These are phyloP conservation scores for Caenorhabditis zanzibari DNA, from an alignment of 2,888 invertebrate species.

Conservation along the genomic window DNA sequence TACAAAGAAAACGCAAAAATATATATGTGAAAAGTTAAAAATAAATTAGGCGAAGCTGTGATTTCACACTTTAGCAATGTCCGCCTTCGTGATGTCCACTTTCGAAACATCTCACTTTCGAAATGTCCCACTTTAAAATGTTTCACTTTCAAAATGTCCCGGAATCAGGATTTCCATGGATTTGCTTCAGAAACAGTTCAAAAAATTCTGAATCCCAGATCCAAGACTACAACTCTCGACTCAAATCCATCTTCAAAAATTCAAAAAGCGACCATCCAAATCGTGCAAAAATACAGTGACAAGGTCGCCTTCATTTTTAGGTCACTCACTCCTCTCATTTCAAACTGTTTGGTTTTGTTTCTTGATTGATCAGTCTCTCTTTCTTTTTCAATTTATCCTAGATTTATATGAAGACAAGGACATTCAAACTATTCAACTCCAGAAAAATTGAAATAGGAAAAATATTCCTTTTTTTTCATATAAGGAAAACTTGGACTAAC, in stretches of 20 bases:
- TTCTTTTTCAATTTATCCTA: background rate
- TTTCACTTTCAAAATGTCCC: no score
- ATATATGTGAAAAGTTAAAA: no score
- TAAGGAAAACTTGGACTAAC: background rate
- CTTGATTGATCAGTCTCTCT: constrained; percentile 42
- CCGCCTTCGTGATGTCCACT: no score
- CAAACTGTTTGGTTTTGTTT: constrained; percentile 47
- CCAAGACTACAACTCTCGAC: background rate
- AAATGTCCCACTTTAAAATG: no score
- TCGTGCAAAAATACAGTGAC: constrained; percentile 46
- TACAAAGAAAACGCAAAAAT: no score
- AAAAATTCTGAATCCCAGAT: no score
- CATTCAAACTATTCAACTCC: background rate
- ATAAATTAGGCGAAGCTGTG: no score
- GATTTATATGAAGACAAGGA: constrained; percentile 13
- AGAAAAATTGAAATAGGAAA: background rate
- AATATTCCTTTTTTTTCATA: background rate
- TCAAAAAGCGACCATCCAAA: constrained; percentile 10
- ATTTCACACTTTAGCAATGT: no score
- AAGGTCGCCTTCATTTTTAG: constrained; percentile 51
- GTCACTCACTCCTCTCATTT: constrained; percentile 48
- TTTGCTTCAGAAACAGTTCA: no score
- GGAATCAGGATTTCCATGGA: no score
- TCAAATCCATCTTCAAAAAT: background rate
- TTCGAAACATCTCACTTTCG: no score